Conservation (phyloP, 2,888 invertebrate species). For the Ophion ventricosus region DNA sequence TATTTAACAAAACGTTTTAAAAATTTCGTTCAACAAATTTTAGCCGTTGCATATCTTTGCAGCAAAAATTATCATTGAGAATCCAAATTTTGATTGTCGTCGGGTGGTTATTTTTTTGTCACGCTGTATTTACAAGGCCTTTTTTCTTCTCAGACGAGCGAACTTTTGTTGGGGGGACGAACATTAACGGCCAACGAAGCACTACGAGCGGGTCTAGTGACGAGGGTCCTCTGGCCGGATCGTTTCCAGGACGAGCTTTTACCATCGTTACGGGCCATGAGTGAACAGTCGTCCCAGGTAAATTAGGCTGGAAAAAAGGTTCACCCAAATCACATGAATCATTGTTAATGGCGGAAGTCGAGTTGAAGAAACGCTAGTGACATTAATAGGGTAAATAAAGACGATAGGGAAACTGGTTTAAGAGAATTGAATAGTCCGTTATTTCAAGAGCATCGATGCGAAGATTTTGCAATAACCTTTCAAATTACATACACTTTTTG, state of each 20-base stretch:
- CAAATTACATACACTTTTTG: neutral
- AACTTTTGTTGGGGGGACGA: constrained; percentile 89
- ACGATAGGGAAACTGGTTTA: too few relatives aligned
- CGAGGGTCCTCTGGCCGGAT: constrained; percentile 91
- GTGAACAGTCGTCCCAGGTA: constrained; percentile 91
- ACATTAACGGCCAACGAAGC: constrained; percentile 93
- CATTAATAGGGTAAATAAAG: too few relatives aligned
- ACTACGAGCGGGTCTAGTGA: constrained; percentile 90
- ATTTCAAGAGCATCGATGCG: too few relatives aligned
- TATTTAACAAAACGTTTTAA: neutral
- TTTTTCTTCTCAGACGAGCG: constrained; percentile 86
- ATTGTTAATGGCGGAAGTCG: neutral
- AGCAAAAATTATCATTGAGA: too few relatives aligned
- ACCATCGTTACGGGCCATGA: constrained; percentile 88
- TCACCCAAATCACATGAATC: neutral
- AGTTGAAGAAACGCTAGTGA: too few relatives aligned
- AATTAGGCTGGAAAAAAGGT: constrained; percentile 67
- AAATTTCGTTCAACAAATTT: neutral
- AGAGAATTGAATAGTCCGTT: too few relatives aligned
- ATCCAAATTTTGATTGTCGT: too few relatives aligned
- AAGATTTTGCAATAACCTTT: neutral
- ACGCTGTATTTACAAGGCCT: neutral
- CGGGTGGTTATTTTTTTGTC: neutral
- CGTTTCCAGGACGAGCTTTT: constrained; percentile 91
- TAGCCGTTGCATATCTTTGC: neutral